Percentiles rank a stretch among this genome's conserved stretches.
Evolutionary conservation across 2,888 invertebrate genomes (phyloP).

Genomic region (Sylvicola cinctus): DNA sequence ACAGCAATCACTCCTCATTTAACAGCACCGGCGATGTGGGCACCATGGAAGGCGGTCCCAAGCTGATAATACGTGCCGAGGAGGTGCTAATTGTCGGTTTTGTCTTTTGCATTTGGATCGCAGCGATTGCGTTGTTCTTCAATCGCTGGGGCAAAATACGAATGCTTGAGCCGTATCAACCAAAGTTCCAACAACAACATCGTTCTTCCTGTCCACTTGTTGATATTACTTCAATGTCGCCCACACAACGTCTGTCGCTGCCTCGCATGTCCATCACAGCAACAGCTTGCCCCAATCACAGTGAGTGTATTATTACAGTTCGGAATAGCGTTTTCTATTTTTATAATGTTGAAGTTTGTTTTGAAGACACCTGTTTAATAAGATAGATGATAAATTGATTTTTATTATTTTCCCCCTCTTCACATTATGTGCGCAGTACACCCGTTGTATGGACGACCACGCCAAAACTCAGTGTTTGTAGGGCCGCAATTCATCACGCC

Average conservation of each 20-base stretch:
- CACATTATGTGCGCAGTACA: slow-evolving; percentile 30
- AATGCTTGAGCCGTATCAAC: slow-evolving; percentile 79
- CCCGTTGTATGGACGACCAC: slow-evolving; percentile 25
- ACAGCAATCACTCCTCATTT: slow-evolving; percentile 10
- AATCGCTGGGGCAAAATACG: slow-evolving; percentile 90
- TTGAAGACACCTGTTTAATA: no score
- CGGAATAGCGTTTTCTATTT: no score
- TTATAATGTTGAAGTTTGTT: no score
- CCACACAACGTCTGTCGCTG: slow-evolving; percentile 18
- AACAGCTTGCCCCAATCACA: neutral
- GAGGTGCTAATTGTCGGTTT: slow-evolving; percentile 69
- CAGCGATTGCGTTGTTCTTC: slow-evolving; percentile 75
- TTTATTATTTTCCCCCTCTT: neutral
- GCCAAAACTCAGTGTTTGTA: slow-evolving; percentile 76
- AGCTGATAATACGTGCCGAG: slow-evolving; percentile 62
- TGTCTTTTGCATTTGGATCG: slow-evolving; percentile 71
- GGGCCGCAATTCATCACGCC: slow-evolving; percentile 46
- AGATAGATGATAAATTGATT: no score
- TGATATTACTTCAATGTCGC: slow-evolving; percentile 21
- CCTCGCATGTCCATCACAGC: slow-evolving; percentile 21
- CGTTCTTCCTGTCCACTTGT: slow-evolving; percentile 53
- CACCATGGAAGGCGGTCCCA: slow-evolving; percentile 25
- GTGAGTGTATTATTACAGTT: slow-evolving; percentile 2
- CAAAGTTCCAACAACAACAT: slow-evolving; percentile 73
- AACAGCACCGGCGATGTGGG: slow-evolving; percentile 5